Evolutionary conservation across 2,797 vertebrate species (phyloP).

Genomic region (Triplophysa bombifrons): DNA sequence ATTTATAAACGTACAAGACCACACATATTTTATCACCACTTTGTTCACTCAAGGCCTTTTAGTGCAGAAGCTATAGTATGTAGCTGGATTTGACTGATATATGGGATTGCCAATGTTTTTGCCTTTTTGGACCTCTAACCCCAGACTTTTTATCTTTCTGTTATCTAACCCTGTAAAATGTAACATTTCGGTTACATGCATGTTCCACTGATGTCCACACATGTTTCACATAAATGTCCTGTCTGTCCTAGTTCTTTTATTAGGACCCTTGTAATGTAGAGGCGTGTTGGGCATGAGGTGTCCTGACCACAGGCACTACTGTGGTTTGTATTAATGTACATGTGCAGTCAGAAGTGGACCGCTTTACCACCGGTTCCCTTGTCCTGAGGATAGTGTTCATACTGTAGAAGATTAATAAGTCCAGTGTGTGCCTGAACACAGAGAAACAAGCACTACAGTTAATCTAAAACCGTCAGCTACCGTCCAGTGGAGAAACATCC

Average conservation of each 20-base stretch:
- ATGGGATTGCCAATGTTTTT: neutral
- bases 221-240: constrained; percentile 19
- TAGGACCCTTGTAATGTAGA: constrained; percentile 2
- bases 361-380: constrained; percentile 33
- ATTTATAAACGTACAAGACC: neutral
- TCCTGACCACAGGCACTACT: neutral
- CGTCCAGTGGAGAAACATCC: neutral
- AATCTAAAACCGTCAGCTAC: neutral
- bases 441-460: neutral
- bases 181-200: constrained; percentile 11
- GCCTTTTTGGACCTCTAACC: neutral
- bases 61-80: neutral
- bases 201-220: constrained; percentile 28
- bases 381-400: constrained; percentile 27
- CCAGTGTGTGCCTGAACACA: constrained; percentile 3
- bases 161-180: constrained; percentile 25
- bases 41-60: neutral
- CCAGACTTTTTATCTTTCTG: neutral
- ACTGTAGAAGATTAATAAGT: neutral
- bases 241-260: neutral
- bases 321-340: constrained; percentile 3
- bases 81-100: constrained; percentile 1
- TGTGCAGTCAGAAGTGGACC: constrained; percentile 20
- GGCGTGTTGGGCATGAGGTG: neutral
- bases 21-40: neutral